These are phyloP conservation scores for Aplocera efformata DNA, from an alignment of 2,888 invertebrate species.

Conservation along the genomic window DNA sequence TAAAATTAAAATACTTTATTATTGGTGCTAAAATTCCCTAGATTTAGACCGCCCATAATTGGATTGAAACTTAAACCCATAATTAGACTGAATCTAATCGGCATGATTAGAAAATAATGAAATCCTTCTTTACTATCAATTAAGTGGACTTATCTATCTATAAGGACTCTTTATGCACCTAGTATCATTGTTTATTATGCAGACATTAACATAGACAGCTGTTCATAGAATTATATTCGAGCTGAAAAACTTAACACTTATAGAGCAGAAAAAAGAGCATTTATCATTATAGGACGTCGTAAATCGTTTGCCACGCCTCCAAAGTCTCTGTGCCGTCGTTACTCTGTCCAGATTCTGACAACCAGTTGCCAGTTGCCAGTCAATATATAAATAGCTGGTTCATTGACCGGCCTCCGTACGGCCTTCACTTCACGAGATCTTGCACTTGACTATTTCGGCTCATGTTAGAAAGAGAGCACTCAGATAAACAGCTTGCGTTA, in stretches of 20 bases:
- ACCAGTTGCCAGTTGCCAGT: constrained; percentile 41
- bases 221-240: neutral
- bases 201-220: neutral
- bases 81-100: too few species aligned
- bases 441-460: constrained; percentile 35
- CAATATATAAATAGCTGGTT: constrained; percentile 71
- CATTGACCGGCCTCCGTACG: constrained; percentile 73
- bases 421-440: constrained; percentile 59
- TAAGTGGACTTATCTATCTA: too few species aligned
- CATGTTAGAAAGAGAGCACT: constrained; percentile 32
- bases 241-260: constrained; percentile 1
- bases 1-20: too few species aligned
- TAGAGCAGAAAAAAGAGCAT: constrained; percentile 4
- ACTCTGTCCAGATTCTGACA: constrained; percentile 29
- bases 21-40: too few species aligned
- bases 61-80: too few species aligned
- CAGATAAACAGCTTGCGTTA: constrained; percentile 39
- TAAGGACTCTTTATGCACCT: too few species aligned
- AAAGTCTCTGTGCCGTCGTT: constrained; percentile 36
- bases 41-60: too few species aligned
- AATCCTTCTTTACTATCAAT: too few species aligned
- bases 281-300: constrained; percentile 17
- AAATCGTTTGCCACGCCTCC: constrained; percentile 36
- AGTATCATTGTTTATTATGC: neutral
- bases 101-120: too few species aligned